Evolutionary conservation across 2,113 vertebrate genomes (phyloP).

Genomic region (Centrocercus urophasianus): DNA sequence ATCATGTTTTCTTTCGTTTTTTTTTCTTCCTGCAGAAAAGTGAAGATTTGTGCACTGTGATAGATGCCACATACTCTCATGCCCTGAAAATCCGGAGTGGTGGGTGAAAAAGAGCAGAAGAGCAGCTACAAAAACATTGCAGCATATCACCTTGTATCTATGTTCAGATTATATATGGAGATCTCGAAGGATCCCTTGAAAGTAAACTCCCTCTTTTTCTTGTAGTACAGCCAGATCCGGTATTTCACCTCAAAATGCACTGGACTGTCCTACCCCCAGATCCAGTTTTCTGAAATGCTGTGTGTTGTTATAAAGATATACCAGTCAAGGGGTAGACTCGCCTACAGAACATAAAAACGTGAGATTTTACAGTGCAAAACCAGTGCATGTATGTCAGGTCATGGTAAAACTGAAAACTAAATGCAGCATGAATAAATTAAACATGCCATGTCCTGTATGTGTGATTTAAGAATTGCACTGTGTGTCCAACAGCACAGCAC

Average conservation of each 20-base stretch:
- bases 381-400: not conserved
- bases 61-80: not conserved
- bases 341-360: not conserved
- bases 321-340: not conserved
- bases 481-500: fast-evolving
- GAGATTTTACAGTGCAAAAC: not conserved
- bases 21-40: not conserved
- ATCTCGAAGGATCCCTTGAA: not conserved
- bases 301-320: not conserved
- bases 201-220: not conserved
- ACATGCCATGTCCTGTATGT: not conserved
- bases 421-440: not conserved
- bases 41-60: not conserved
- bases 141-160: not conserved
- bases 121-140: not conserved
- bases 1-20: not conserved
- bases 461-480: not conserved
- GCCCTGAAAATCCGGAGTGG: not conserved
- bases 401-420: not conserved
- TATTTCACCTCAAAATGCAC: not conserved
- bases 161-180: not conserved
- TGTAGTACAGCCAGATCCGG: not conserved
- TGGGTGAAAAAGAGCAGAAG: not conserved
- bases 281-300: not conserved
- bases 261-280: not conserved